These are phyloP conservation scores for Eupelmus urozonus DNA, from an alignment of 2,888 invertebrate genomes.

Conservation along the genomic window DNA sequence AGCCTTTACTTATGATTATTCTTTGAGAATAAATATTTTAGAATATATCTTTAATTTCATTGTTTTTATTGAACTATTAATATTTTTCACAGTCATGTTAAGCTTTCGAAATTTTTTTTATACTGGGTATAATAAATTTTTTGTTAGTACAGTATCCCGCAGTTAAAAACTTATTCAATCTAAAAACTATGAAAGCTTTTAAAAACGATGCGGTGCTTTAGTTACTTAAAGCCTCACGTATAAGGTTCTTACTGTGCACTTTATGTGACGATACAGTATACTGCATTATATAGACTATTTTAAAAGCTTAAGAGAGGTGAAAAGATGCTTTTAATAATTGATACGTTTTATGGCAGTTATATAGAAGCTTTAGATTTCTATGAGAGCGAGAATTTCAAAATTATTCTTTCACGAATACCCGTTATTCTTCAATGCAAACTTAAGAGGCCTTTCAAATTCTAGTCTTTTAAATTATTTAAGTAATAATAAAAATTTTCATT, in stretches of 20 bases:
- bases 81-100: too few relatives aligned
- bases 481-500: too few relatives aligned
- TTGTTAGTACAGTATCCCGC: background rate
- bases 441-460: too few relatives aligned
- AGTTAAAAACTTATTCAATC: background rate
- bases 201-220: constrained; percentile 22
- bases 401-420: too few relatives aligned
- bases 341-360: constrained; percentile 25
- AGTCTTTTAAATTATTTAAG: too few relatives aligned
- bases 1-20: too few relatives aligned
- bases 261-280: constrained; percentile 4
- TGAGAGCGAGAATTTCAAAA: too few relatives aligned
- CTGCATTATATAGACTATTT: background rate
- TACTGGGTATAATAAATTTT: background rate
- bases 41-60: background rate
- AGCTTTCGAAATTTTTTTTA: too few relatives aligned
- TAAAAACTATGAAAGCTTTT: constrained; percentile 9
- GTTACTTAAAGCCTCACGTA: constrained; percentile 13
- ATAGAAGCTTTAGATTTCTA: background rate
- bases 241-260: constrained; percentile 25
- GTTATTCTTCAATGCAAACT: too few relatives aligned
- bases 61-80: background rate
- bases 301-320: constrained; percentile 24
- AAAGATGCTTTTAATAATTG: constrained; percentile 30
- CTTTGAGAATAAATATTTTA: background rate